Evolutionary conservation across 35 echinoderm and acorn worm genomes (phyloP).

Genomic region (Heliocidaris erythrogramma): DNA sequence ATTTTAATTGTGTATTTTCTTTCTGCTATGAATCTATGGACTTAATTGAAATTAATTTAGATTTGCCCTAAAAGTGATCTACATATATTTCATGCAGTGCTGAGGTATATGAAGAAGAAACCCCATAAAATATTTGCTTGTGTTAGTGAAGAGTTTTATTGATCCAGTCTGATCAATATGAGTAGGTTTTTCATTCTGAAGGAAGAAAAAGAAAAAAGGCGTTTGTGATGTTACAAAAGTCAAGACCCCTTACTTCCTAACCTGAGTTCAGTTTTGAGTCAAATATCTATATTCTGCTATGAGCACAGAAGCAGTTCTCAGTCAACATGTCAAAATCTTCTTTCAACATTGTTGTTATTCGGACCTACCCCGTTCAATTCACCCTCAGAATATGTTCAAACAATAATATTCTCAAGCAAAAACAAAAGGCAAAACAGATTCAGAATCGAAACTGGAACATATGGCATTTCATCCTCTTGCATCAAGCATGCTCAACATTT

Average conservation of each 20-base stretch:
- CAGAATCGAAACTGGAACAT: constrained; percentile 23
- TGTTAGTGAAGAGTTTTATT: neutral
- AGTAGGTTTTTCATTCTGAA: too few relatives aligned
- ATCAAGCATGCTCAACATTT: constrained; percentile 4
- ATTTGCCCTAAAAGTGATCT: too few relatives aligned
- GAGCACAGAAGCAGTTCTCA: neutral
- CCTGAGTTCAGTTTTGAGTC: neutral
- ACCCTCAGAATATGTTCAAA: neutral
- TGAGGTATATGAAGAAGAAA: too few relatives aligned
- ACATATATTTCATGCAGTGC: too few relatives aligned
- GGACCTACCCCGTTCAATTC: neutral
- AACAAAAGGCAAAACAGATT: neutral
- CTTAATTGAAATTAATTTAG: too few relatives aligned
- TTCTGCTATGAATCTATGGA: too few relatives aligned
- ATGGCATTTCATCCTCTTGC: constrained; percentile 25
- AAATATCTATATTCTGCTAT: neutral
- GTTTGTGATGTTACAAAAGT: neutral
- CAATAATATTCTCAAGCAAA: neutral
- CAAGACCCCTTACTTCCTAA: neutral
- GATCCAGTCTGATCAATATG: neutral
- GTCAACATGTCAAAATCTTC: neutral
- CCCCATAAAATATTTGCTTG: too few relatives aligned
- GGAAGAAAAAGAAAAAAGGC: too few relatives aligned
- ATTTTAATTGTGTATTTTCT: too few relatives aligned
- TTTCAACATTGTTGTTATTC: neutral